Evolutionary conservation across 2,113 vertebrate genomes (phyloP), one percentile per base, ranked within the genome.

Genomic region (Peucedramus taeniatus): DNA sequence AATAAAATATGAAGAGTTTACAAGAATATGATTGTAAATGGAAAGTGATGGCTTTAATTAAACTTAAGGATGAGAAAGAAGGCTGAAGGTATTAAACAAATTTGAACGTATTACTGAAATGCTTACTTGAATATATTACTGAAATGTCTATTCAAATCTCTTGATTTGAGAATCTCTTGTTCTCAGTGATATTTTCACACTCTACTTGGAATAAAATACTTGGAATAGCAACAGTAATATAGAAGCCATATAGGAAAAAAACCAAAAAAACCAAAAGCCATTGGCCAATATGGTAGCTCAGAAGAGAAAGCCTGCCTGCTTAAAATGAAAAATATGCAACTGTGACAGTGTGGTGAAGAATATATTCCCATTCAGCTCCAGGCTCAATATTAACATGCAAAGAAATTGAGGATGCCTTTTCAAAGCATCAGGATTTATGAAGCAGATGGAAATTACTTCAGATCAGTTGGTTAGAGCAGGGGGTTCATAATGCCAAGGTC

Each of bases 31-130:
- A 42, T 69, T 92, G 51, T 45, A 97, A 96, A 83, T 84, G 37
- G 78, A 95, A 97, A 95, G 60, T n/a, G 71, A 37, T 59, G 23
- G 63, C 72, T 93, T 96, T 96, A 95, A 96, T 97, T 96, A 97
- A 96, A 95, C 33, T 94, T 82, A 80, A 70, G 59, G 83, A 95
- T 94, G 94, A 95, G 53, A 74, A 83, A 92, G 61, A 83, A 39
- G 30, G 87, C 4, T 40, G 95, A 91, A 89, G 11, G 69, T 95
- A 94, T 96, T 94, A 93, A 96, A 93, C 30, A 95, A 92, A 94
- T 94, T 68, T 82, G 77, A 94, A 92, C 49, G 10, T 89, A 75
- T 94, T 94, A 79, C 70, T 86, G 64, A 88, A 82, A 87, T 90
- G 80, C 56, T 79, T 90, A 11, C 84, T 70, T 87, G 69, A 95